Evolutionary conservation across 2,113 vertebrate species (phyloP), one percentile per base, ranked within the genome.

Genomic region (Chunga burmeisteri): DNA sequence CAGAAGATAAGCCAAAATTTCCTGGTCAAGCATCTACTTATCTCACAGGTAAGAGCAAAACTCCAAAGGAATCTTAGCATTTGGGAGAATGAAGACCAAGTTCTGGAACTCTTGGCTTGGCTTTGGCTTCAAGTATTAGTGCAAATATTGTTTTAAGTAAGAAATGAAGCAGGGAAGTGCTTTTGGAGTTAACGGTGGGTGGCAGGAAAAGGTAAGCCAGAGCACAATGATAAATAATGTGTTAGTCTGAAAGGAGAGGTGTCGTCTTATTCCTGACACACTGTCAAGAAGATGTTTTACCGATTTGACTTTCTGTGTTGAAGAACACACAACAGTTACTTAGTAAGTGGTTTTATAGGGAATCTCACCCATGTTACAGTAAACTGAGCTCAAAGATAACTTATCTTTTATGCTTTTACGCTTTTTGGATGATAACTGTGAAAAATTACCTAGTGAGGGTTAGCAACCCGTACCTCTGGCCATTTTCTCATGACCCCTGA

Each of bases 371-470:
- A 58, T 63, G 95, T 97, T 98, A 95, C 97, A 97, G 93, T 98
- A 98, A 98, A 98, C 77, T 32, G 95, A 98, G 97, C 96, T 96
- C 49, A 30, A 88, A 98, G 98, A 98, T 98, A 98, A 98, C 59
- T 7, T 97, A 96, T 97, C 97, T 98, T 94, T 96, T 97, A 91
- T 97, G 96, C 97, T 98, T 97, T 98, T 98, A 98, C 36, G 34
- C 97, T 97, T 97, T 97, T 96, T 87, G 95, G 97, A 96, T 98
- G 98, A 98, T 98, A 98, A 98, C 98, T 98, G 97, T 98, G 98
- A 98, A 98, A 98, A 98, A 98, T 98, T 98, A 98, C 97, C 97
- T 96, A 85, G 95, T 78, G 81, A 91, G 95, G 96, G 97, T 98
- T 98, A 98, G 97, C 94, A 97, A 96, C 93, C 94, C 97, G 93